phyloP scores from a whole-genome alignment of 2,888 invertebrate species.

The Lampropteryx suffumata region DNA sequence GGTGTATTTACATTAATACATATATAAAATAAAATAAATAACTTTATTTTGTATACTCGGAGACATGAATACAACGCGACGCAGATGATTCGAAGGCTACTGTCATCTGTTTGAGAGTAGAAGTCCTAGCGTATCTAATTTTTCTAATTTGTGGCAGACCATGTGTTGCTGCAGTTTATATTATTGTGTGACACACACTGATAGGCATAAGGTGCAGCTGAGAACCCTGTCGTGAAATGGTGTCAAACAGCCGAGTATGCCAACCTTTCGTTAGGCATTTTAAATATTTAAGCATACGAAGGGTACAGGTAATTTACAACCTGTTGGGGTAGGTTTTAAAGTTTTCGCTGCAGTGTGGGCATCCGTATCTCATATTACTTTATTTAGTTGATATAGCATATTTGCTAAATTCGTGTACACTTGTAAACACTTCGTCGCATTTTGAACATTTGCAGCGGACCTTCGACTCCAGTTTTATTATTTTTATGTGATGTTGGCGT shows the following conservation, averaged over 20 bases:
- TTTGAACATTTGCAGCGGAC: constrained; percentile 56
- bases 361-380: constrained; percentile 42
- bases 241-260: constrained; percentile 65
- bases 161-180: constrained; percentile 60
- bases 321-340: constrained; percentile 63
- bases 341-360: constrained; percentile 55
- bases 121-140: constrained; percentile 56
- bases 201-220: constrained; percentile 56
- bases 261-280: constrained; percentile 51
- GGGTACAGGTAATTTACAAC: constrained; percentile 63
- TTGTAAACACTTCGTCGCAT: constrained; percentile 58
- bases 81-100: no score
- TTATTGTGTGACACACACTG: constrained; percentile 59
- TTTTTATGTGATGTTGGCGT: constrained; percentile 16
- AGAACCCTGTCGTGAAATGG: constrained; percentile 58
- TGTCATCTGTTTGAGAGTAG: no score
- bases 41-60: no score
- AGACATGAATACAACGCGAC: no score
- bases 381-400: constrained; percentile 53
- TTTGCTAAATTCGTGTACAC: constrained; percentile 47
- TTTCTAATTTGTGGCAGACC: constrained; percentile 58
- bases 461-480: constrained; percentile 11
- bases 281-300: constrained; percentile 62
- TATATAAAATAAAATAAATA: no score
- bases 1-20: no score